Base-by-base conservation (phyloP, 1,140 invertebrate species). In the Dolichoris vasculosae region DNA sequence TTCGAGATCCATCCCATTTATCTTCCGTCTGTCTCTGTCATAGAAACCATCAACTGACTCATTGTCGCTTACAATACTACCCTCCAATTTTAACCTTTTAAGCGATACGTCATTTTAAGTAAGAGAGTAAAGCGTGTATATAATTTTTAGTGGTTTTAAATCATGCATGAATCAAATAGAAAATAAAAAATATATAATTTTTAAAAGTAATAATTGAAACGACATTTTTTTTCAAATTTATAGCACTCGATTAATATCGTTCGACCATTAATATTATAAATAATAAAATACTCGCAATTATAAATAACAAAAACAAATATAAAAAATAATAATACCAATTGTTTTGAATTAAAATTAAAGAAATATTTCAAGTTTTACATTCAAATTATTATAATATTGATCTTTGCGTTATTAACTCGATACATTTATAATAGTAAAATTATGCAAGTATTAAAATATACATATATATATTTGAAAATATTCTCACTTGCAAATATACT, bases 1-100 rank as follows among this genome's bases (percentile, higher is more conserved):
- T 40, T 73, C 38, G n/a, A 73, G 67, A 73, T 73, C 69, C 43
- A 38, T 7, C 35, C 43, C 69, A 26, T 73, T 73, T 73, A 73
- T 73, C 38, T 73, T 73, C 69, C n/a, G 20, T 13, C 40, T 43
- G 69, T 73, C 69, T 46, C 38, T 80, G 78, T 64, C 78, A 63
- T 64, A 46, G n/a, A 67, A 64, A 63, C 59, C 78, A 73, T 73
- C 38, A 73, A 73, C 69, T 43, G 69, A 73, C 35, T 73, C 69
- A 73, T 73, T 73, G 38, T 73, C 40, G 23, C 35, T 71, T 40
- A 4, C 1, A 43, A 26, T 43, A 43, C n/a, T n/a, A n/a, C n/a
- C 30, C 26, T 73, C 38, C 23, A 73, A 43, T 43, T 73, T 73
- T 43, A 73, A 73, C 38, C n/a, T 73, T 43, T 43, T 43, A 73